Base-by-base conservation (phyloP, 2,113 vertebrate genomes). In the Lophura nycthemera region DNA sequence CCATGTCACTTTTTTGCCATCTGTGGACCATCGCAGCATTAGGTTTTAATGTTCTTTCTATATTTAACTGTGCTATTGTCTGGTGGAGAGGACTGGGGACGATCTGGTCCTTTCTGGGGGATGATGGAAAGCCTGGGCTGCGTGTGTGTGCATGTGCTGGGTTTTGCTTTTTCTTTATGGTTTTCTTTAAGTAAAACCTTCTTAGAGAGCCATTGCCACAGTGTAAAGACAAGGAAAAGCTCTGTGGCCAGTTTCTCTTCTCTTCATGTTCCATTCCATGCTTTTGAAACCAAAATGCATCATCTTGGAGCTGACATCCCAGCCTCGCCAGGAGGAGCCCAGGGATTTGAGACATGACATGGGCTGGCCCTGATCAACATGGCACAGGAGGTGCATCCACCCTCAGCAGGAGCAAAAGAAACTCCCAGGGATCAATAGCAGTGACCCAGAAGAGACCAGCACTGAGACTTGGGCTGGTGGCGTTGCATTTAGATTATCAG, bases 311-410 rank as follows among this genome's bases (percentile, higher is more conserved):
- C 1, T 0, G 14, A 8, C 50, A 21, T 48, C 21, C 70, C 63
- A 78, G 50, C 71, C 47, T 18, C 21, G 38, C 0, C 1, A 36
- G 74, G 66, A 85, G 48, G 61, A 60, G 22, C 38, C 21, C 8
- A 18, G 25, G 15, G 29, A 6, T 13, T 8, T 29, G 81, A 36
- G 77, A 22, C 0, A 0, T 17, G 66, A 4, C 12, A 15, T 11
- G 27, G 52, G 22, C 22, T 72, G 8, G 10, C 21, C n/a, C 14
- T 3, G 17, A 8, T 16, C 11, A 2, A 56, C 2, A 27, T 64
- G 48, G 14, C 36, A 8, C 9, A 17, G 32, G 47, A 15, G 17
- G 24, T 4, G 3, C n/a, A 60, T 81, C 43, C 57, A n/a, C 2
- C 1, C 50, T 6, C 30, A 76, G 25, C 47, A 15, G 54, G 60